Conservation (phyloP, 1,140 invertebrate species). For the Lepidurus arcticus region DNA sequence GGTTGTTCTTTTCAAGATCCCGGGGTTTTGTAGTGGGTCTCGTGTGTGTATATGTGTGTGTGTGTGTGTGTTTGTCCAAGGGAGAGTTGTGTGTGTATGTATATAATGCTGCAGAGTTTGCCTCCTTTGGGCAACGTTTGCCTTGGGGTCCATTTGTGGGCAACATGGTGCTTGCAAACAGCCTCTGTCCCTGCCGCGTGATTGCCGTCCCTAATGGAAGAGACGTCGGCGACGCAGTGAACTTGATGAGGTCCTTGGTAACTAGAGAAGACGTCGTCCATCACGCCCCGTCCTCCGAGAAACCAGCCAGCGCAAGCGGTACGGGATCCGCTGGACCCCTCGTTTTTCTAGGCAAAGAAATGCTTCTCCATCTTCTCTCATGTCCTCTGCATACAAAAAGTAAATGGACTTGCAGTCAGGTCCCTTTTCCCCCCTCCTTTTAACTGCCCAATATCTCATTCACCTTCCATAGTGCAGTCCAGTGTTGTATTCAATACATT, state of each 20-base stretch:
- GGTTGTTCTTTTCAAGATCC: too few relatives aligned
- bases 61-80: not conserved
- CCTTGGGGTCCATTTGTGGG: constrained; percentile 5
- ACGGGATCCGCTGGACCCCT: not conserved
- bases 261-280: constrained; percentile 16
- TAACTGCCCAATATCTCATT: constrained; percentile 18
- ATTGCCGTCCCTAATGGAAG: constrained; percentile 18
- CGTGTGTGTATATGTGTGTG: not conserved
- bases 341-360: constrained; percentile 10
- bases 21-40: too few relatives aligned
- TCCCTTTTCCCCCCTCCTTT: not conserved
- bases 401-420: constrained; percentile 7
- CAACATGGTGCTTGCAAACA: not conserved
- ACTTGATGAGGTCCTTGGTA: constrained; percentile 12
- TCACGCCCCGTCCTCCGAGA: not conserved
- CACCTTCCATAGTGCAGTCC: not conserved
- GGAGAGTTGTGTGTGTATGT: not conserved
- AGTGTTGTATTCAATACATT: not conserved
- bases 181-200: not conserved
- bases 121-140: not conserved
- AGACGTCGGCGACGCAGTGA: constrained; percentile 9
- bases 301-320: not conserved
- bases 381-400: constrained; percentile 5
- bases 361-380: not conserved
- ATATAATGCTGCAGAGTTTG: not conserved